phyloP scores from a whole-genome alignment of 2,888 invertebrate genomes.

The Dynastes grantii region DNA sequence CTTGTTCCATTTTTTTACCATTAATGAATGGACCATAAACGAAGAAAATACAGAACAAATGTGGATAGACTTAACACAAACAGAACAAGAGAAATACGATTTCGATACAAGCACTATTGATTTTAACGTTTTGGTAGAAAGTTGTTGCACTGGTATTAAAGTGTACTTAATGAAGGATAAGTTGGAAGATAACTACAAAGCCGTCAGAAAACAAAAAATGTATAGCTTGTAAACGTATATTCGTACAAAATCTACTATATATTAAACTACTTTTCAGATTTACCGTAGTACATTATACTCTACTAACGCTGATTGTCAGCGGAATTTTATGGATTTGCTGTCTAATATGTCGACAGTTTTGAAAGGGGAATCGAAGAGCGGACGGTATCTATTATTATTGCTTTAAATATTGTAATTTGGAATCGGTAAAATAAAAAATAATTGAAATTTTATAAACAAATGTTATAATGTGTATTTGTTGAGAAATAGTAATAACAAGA shows the following conservation, averaged over 20 bases:
- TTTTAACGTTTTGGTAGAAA: neutral
- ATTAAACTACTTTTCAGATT: slow-evolving; percentile 6
- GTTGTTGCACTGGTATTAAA: neutral
- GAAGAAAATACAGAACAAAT: slow-evolving; percentile 13
- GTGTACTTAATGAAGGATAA: slow-evolving; percentile 2
- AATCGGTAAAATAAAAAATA: too few relatives aligned
- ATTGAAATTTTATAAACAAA: too few relatives aligned
- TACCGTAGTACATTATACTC: neutral
- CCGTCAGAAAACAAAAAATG: slow-evolving; percentile 11
- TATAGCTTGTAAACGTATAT: neutral
- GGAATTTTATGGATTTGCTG: slow-evolving; percentile 1
- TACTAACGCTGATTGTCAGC: neutral
- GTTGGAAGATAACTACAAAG: slow-evolving; percentile 17
- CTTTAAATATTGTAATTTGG: too few relatives aligned
- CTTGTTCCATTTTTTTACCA: neutral
- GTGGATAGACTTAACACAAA: slow-evolving; percentile 6
- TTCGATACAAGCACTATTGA: slow-evolving; percentile 10
- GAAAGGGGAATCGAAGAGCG: too few relatives aligned
- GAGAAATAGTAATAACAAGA: too few relatives aligned
- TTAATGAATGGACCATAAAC: neutral
- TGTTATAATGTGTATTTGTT: too few relatives aligned
- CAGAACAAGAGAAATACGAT: neutral
- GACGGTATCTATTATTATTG: too few relatives aligned
- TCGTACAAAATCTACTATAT: neutral
- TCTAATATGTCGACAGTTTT: neutral